Conservation (phyloP, 2,113 vertebrate genomes). For the Brachionichthys hirsutus region DNA sequence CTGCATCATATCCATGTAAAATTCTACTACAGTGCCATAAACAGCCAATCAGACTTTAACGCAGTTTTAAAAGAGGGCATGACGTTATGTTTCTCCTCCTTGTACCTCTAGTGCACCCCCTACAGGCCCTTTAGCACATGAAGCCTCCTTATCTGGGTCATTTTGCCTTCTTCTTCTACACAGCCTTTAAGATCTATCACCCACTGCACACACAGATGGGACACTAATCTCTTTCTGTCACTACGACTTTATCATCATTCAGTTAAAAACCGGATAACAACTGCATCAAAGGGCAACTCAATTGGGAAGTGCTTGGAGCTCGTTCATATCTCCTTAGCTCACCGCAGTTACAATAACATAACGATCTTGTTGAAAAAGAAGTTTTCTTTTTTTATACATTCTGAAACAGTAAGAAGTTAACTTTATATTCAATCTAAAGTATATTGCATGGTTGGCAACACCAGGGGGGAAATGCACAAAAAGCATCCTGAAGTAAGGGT, state of each 20-base stretch:
- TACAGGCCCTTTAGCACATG: conserved; percentile 71
- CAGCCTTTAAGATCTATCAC: conserved; percentile 41
- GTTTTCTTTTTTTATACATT: too few relatives aligned
- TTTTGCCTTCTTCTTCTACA: conserved; percentile 54
- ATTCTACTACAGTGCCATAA: background rate
- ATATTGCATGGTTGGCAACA: too few relatives aligned
- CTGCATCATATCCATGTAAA: background rate
- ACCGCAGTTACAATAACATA: conserved; percentile 3
- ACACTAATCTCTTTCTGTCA: conserved; percentile 76
- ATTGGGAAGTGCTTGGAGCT: conserved; percentile 26
- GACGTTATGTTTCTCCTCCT: conserved; percentile 41
- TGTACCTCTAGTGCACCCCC: conserved; percentile 41
- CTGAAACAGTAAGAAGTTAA: too few relatives aligned
- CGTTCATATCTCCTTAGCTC: conserved; percentile 22
- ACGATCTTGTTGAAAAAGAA: conserved; percentile 2
- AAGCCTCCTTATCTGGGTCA: conserved; percentile 70
- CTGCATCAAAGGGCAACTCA: conserved; percentile 34
- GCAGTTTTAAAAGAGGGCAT: conserved; percentile 29
- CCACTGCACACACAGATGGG: conserved; percentile 40
- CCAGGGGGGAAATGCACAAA: too few relatives aligned
- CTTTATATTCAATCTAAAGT: too few relatives aligned
- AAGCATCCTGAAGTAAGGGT: background rate
- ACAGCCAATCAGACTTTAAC: background rate
- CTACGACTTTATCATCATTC: conserved; percentile 56
- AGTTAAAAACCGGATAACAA: conserved; percentile 22